phyloP scores from a whole-genome alignment of 2,888 invertebrate species.

The Zonitis immaculata region DNA sequence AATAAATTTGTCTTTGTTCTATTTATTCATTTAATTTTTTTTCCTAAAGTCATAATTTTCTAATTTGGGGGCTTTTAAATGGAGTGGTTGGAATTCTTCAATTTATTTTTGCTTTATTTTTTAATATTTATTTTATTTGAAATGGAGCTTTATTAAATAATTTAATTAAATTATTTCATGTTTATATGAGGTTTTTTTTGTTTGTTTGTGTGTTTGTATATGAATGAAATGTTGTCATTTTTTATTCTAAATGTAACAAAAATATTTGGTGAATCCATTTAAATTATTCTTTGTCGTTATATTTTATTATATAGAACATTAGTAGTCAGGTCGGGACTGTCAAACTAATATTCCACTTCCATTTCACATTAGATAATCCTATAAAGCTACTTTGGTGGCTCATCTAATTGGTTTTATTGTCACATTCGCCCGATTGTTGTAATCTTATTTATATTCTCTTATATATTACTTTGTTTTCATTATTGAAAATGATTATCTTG shows the following conservation, averaged over 20 bases:
- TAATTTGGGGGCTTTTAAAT: no score
- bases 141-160: background rate
- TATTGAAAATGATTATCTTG: slow-evolving; percentile 7
- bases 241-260: background rate
- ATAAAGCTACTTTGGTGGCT: slow-evolving; percentile 10
- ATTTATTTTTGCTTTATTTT: slow-evolving; percentile 12
- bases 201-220: background rate
- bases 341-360: slow-evolving; percentile 14
- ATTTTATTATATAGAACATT: slow-evolving; percentile 14
- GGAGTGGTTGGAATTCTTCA: slow-evolving; percentile 13
- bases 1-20: no score
- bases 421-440: slow-evolving; percentile 7
- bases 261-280: slow-evolving; percentile 7
- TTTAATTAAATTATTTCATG: no score
- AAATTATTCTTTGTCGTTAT: slow-evolving; percentile 15
- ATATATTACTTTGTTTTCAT: slow-evolving; percentile 6
- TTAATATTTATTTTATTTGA: slow-evolving; percentile 10
- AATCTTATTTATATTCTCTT: slow-evolving; percentile 2
- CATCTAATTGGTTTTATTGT: slow-evolving; percentile 16
- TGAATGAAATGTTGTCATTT: no score
- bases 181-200: background rate
- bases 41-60: no score
- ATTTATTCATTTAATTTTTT: no score
- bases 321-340: slow-evolving; percentile 13
- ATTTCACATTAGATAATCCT: slow-evolving; percentile 12